These are phyloP conservation scores for Meda fulgida DNA, from an alignment of 2,797 vertebrate genomes.

Conservation along the genomic window DNA sequence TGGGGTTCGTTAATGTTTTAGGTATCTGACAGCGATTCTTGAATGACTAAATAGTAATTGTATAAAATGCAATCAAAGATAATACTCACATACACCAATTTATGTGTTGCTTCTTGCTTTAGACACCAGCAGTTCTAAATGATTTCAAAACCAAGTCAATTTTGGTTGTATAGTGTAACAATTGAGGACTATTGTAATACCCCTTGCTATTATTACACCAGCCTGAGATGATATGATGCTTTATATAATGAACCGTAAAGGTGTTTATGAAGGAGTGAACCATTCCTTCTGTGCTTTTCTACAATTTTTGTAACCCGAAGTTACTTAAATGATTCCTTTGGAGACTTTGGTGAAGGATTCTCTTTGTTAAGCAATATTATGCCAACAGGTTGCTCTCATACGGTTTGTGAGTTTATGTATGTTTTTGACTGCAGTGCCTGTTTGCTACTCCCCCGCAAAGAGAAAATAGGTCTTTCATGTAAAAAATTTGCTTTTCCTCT, in stretches of 20 bases:
- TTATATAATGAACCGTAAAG: neutral
- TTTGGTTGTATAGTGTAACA: neutral
- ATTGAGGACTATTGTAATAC: neutral
- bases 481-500: slow-evolving; percentile 60
- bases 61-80: neutral
- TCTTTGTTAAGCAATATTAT: neutral
- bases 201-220: neutral
- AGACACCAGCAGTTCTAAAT: neutral
- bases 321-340: neutral
- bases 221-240: neutral
- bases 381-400: slow-evolving; percentile 8
- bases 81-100: neutral
- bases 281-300: neutral
- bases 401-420: neutral
- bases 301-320: neutral
- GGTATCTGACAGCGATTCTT: neutral
- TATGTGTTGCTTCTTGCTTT: neutral
- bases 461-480: slow-evolving; percentile 69
- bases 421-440: slow-evolving; percentile 10
- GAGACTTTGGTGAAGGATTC: neutral
- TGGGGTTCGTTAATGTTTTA: neutral
- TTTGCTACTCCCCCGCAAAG: slow-evolving; percentile 60
- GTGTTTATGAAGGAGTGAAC: slow-evolving; percentile 1
- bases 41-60: neutral
- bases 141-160: neutral